Base-by-base conservation (phyloP, 2,113 vertebrate species). In the Bostrychus sinensis region DNA sequence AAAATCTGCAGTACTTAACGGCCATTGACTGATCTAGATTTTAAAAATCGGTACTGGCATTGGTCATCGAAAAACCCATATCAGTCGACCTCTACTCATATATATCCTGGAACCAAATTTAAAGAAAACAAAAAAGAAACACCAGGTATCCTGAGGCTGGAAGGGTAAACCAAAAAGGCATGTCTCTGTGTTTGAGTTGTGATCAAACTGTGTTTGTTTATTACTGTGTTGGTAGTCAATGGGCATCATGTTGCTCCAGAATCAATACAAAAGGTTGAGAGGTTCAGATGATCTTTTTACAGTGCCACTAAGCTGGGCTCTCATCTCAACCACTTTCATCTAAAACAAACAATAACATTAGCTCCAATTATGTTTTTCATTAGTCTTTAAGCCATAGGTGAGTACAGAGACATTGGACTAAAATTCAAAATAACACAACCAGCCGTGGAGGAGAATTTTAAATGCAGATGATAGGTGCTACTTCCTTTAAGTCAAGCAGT, bases 201-300 rank as follows among this genome's bases (percentile, higher is more conserved):
- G 20, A 17, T 67, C 81, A 77, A 38, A 61, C 82, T 78, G 73
- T 61, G 80, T 69, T 81, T 84, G 78, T 84, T 85, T 84, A 78
- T 75, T 38, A 54, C 42, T 28, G 53, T 36, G 61, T 28, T 81
- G 39, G 68, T 48, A 77, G 78, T 81, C 78, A 56, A 80, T 81
- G 37, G 75, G 38, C 66, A 19, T 81, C 87, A 78, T 62, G 83
- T 74, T 65, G 84, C 66, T 80, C 23, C 0, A 36, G 60, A 78
- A 89, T 89, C 84, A 78, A 89, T 88, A 66, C 58, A 39, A 86
- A 86, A 82, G 80, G 87, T 87, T 72, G 66, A 65, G 71, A 34
- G 68, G 54, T 85, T 86, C 70, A 81, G 75, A 82, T 82, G 74
- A 77, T 88, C 67, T 75, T 83, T 79, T 73, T 58, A 68, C 71